A percentile compares a stretch with the other conserved stretches of the same genome.
phyloP scores from a whole-genome alignment of 1,140 invertebrate genomes.

The Pogonognathellus flavescens region DNA sequence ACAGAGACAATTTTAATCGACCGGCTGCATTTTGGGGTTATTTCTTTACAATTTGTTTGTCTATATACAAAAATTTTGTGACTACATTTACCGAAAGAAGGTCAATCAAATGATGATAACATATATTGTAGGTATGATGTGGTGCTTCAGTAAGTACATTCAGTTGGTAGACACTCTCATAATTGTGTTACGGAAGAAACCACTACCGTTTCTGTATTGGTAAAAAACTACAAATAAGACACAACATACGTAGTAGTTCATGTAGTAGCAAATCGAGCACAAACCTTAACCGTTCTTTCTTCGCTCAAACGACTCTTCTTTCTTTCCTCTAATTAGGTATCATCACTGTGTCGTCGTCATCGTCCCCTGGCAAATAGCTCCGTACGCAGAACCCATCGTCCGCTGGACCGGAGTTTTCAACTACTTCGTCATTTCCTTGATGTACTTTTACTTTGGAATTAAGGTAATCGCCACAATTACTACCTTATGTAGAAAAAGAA shows the following conservation, averaged over 20 bases:
- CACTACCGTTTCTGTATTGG: slow-evolving; percentile 56
- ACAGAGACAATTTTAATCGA: slow-evolving; percentile 53
- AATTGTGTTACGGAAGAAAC: slow-evolving; percentile 56
- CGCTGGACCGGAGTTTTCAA: slow-evolving; percentile 53
- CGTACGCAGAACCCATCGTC: slow-evolving; percentile 47
- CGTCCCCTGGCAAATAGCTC: slow-evolving; percentile 49
- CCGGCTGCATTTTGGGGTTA: slow-evolving; percentile 55
- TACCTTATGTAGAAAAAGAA: background rate
- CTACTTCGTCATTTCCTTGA: slow-evolving; percentile 52
- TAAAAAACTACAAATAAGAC: slow-evolving; percentile 29
- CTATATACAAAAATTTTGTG: background rate
- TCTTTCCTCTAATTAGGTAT: slow-evolving; percentile 49
- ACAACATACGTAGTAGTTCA: slow-evolving; percentile 7
- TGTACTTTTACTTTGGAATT: slow-evolving; percentile 29
- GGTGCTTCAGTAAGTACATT: slow-evolving; percentile 53
- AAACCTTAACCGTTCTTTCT: background rate
- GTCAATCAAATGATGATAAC: background rate
- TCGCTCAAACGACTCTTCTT: slow-evolving; percentile 7
- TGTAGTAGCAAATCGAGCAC: slow-evolving; percentile 12
- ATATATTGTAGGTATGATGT: slow-evolving; percentile 31
- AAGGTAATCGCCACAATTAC: slow-evolving; percentile 17
- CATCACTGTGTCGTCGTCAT: slow-evolving; percentile 54
- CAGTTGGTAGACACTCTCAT: slow-evolving; percentile 54
- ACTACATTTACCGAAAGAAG: background rate
- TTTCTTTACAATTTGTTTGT: background rate